Percentiles rank a stretch among this genome's conserved stretches.
Evolutionary conservation across 2,113 vertebrate species (phyloP).

Genomic region (Neolamprologus longior): DNA sequence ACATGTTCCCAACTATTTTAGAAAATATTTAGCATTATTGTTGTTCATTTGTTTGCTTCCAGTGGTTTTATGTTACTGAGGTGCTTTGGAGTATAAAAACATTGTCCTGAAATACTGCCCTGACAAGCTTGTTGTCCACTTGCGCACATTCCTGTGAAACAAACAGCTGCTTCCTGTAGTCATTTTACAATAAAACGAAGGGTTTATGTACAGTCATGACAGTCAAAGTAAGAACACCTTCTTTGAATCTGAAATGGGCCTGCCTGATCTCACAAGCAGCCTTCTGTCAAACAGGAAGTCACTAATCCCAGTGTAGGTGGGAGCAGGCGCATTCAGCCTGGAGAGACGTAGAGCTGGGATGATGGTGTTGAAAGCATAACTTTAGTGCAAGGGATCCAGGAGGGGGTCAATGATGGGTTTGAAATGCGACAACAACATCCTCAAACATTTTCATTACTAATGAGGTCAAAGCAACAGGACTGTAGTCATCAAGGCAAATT

Average conservation of each 20-base stretch:
- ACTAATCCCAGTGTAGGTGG: neutral
- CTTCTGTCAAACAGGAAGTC: neutral
- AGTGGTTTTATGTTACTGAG: neutral
- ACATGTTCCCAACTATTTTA: neutral
- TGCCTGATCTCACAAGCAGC: neutral
- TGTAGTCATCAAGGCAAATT: accelerated
- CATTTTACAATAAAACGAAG: neutral
- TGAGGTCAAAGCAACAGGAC: neutral
- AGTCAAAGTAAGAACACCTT: neutral
- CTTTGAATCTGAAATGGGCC: neutral
- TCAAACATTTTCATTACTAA: neutral
- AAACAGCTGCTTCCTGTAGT: constrained; percentile 48
- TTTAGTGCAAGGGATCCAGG: neutral
- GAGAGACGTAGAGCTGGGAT: neutral
- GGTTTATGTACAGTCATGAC: neutral
- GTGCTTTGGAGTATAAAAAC: constrained; percentile 41
- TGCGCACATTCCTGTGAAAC: constrained; percentile 65
- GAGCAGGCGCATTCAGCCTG: neutral
- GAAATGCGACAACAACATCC: neutral
- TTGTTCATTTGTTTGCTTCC: neutral
- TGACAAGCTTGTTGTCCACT: constrained; percentile 37
- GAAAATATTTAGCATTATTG: neutral
- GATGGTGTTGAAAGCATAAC: accelerated
- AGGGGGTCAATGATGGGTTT: neutral
- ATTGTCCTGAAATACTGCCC: constrained; percentile 32